Percentiles rank a stretch among this genome's conserved stretches.
Conservation (phyloP, 2,888 invertebrate genomes). For the Palloptera scutellata region DNA sequence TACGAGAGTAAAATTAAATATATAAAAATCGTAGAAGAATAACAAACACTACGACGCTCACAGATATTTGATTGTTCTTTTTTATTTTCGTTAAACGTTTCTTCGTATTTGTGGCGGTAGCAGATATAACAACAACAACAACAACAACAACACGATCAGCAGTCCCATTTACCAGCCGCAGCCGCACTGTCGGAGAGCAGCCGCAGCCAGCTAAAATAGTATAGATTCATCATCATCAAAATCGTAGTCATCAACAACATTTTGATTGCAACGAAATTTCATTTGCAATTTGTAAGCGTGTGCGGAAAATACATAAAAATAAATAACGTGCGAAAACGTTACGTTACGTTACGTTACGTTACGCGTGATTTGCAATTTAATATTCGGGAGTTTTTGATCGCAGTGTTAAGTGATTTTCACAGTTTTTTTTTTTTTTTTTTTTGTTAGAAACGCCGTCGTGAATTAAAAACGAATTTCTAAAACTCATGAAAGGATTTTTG, state of each 20-base stretch:
- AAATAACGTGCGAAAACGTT: conserved; percentile 16
- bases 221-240: conserved; percentile 16
- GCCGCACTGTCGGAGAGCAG: conserved; percentile 19
- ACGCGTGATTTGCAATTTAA: too few relatives aligned
- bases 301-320: conserved; percentile 22
- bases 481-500: not conserved
- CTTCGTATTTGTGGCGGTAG: conserved; percentile 18
- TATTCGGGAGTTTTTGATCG: too few relatives aligned
- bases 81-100: too few relatives aligned
- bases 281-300: conserved; percentile 31
- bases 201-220: conserved; percentile 9
- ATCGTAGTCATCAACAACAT: conserved; percentile 14
- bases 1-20: too few relatives aligned
- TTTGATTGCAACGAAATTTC: conserved; percentile 23
- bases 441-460: conserved; percentile 1
- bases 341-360: too few relatives aligned
- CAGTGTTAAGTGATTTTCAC: not conserved
- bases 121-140: conserved; percentile 2
- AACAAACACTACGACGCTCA: too few relatives aligned
- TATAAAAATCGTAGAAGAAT: too few relatives aligned
- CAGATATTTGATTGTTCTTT: too few relatives aligned
- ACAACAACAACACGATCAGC: conserved; percentile 22
- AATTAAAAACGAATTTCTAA: not conserved
- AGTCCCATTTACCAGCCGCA: not conserved
- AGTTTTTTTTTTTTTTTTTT: too few relatives aligned